Base-by-base conservation (phyloP, 2,797 vertebrate species). In the Ctenosaura bakeri region DNA sequence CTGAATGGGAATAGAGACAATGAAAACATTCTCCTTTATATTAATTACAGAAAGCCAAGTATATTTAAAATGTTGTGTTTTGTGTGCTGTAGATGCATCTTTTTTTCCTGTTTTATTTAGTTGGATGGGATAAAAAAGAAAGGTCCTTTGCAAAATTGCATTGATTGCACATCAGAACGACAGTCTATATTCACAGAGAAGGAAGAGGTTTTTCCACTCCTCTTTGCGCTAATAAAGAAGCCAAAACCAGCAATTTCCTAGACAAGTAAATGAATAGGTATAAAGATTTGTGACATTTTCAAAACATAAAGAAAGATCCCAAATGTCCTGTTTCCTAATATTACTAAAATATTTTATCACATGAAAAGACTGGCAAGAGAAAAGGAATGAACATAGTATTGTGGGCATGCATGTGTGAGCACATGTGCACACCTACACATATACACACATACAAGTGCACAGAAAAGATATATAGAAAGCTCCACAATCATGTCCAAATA, bases 221-320 rank as follows among this genome's bases (percentile, higher is more conserved):
- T 54, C 85, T 92, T 87, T 94, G 83, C 46, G 76, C 90, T 89
- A 92, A 90, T 76, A 93, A 90, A 88, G 56, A 91, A 93, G 78
- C 64, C 89, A 83, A 89, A 94, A 73, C 91, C 59, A 59, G 87
- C 13, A 94, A 94, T 92, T 95, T 96, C 90, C 93, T 77, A 86
- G 93, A 92, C 93, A 94, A 93, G 81, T 32, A 91, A 91, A 94
- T 20, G 83, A 93, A 54, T 24, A 93, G 81, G 74, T 90, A 50
- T 1, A 74, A 90, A 56, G 86, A 83, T 91, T 91, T 59, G 24
- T 90, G 92, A 62, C 87, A 88, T n/a, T 94, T 9, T 38, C 64
- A 62, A 81, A 93, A 38, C 87, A 83, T 1, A 66, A 66, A 88
- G 14, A 88, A 64, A 87, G 78, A 83, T 76, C 13, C 0, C 46